Evolutionary conservation across 2,113 vertebrate species (phyloP).

Genomic region (Coregonus clupeaformis): DNA sequence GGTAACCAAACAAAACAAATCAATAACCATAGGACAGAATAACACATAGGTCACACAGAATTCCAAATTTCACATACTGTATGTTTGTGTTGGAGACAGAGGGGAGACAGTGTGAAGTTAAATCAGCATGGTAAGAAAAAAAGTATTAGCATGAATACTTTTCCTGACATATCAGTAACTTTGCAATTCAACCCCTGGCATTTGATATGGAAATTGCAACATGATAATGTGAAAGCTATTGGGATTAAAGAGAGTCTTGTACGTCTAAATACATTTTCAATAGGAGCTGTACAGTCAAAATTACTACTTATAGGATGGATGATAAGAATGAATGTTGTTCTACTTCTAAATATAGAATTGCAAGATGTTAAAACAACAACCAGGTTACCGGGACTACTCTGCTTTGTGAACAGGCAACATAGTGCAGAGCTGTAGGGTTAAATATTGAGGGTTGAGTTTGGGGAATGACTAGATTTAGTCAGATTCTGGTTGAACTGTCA

Average conservation of each 20-base stretch:
- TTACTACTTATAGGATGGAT: neutral
- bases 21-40: no score
- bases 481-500: neutral
- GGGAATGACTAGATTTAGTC: neutral
- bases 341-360: neutral
- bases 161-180: neutral
- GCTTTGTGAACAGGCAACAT: slow-evolving; percentile 24
- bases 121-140: no score
- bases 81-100: no score
- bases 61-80: no score
- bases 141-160: no score
- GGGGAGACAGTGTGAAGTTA: no score
- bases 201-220: slow-evolving; percentile 19
- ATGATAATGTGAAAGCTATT: neutral
- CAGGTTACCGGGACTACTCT: slow-evolving; percentile 24
- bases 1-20: no score
- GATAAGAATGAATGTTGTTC: neutral
- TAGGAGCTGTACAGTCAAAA: no score
- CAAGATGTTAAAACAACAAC: slow-evolving; percentile 15
- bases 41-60: no score
- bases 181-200: neutral
- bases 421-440: slow-evolving; percentile 20
- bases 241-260: no score
- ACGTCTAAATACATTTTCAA: no score
- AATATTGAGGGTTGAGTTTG: slow-evolving; percentile 9